Base-by-base conservation (phyloP, 2,888 invertebrate species). In the Stratiomys singularior region DNA sequence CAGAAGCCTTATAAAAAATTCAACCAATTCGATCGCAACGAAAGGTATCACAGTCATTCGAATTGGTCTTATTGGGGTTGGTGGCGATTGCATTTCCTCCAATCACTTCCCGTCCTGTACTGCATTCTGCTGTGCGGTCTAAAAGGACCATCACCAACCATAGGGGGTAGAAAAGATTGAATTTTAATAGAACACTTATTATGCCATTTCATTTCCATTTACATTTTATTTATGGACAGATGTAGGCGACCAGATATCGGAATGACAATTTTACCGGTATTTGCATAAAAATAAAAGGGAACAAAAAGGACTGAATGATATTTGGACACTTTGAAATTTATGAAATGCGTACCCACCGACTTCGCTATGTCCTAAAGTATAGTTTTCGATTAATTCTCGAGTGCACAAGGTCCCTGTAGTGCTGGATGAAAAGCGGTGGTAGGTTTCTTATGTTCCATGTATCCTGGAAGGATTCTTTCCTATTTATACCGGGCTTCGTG, bases 151-250 rank as follows among this genome's bases (percentile, higher is more conserved):
- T 0, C 23, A 5, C 23, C 60, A 1, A 23, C 25, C 15, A 11
- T 21, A 7, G 60, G 4, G 11, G 18, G 44, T 21, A 66, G 37
- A 44, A 15, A 44, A 11, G 15, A 66, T 69, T 37, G 25, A 47
- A 47, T 47, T 69, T 69, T 47, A 69, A 69, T 15, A 47, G 25
- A 46, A 69, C 47, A 67, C 25, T 67, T 47, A 69, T 69, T 25
- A 67, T 46, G 25, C 69, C 9, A 47, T 69, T 46, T 46, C 21
- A 46, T 69, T 69, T 69, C 47, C 21, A 69, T 69, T 47, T 11
- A 27, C 47, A 23, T 52, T 52, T 52, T 52, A 52, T 52, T 52
- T 52, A 52, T 52, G 52, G 52, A 52, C 52, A 52, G 52, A 52
- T 18, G 18, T 52, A 52, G 15, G 3, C 52, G 52, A 52, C 37